Conservation (phyloP, 2,113 vertebrate species). For the Oncorhynchus keta region DNA sequence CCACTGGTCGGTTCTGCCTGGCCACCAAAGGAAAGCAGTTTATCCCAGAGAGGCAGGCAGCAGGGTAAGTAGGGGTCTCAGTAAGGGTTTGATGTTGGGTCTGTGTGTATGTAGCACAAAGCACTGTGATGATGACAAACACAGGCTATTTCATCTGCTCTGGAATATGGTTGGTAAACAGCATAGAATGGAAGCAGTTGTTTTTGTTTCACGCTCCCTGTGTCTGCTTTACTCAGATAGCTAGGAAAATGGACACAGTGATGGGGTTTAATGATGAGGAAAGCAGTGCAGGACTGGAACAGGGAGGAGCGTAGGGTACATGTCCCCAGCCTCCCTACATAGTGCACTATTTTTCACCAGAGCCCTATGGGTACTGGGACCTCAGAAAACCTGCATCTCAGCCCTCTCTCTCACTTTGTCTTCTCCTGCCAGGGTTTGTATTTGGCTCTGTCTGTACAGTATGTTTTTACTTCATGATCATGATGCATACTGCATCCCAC, state of each 20-base stretch:
- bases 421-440: background rate
- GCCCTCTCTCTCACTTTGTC: conserved; percentile 3
- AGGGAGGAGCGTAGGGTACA: no score
- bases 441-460: conserved; percentile 3
- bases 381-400: background rate
- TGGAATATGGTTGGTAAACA: conserved; percentile 61
- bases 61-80: conserved; percentile 64
- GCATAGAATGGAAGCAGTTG: conserved; percentile 63
- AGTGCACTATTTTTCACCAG: background rate
- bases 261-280: conserved; percentile 32
- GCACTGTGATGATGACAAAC: conserved; percentile 63
- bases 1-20: conserved; percentile 26
- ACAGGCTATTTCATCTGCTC: conserved; percentile 66
- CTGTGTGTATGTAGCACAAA: conserved; percentile 47
- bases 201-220: conserved; percentile 31
- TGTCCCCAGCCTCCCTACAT: background rate
- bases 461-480: background rate
- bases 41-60: conserved; percentile 53
- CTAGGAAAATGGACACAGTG: conserved; percentile 11
- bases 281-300: background rate
- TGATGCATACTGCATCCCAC: background rate
- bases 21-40: conserved; percentile 68
- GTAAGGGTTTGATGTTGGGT: conserved; percentile 37
- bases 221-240: conserved; percentile 5
- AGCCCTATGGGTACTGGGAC: background rate